phyloP scores from a whole-genome alignment of 1,140 invertebrate species.

The Drosophila bocqueti region DNA sequence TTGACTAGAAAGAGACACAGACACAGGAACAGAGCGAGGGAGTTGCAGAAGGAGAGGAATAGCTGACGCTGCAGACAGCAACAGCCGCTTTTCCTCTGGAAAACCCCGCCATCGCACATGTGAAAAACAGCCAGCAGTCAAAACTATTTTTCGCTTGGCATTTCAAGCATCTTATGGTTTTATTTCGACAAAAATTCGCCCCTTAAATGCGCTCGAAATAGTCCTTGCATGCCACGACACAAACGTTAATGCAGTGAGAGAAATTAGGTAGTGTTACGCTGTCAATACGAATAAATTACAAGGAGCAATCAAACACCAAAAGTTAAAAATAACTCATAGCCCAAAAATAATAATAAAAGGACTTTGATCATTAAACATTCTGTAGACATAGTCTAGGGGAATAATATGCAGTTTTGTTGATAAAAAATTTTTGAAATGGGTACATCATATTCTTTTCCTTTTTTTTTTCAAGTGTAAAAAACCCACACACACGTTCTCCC shows the following conservation, averaged over 20 bases:
- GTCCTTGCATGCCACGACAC: conserved; percentile 68
- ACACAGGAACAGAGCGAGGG: not conserved
- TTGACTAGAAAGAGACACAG: conserved; percentile 54
- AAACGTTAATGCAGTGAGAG: conserved; percentile 3
- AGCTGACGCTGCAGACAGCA: conserved; percentile 50
- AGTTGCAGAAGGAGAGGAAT: not conserved
- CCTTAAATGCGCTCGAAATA: conserved; percentile 72
- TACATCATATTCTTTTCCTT: not conserved
- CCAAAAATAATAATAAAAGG: not conserved
- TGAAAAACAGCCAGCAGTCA: conserved; percentile 61
- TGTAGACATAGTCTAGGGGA: not conserved
- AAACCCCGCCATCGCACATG: conserved; percentile 5
- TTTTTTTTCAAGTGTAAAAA: not conserved
- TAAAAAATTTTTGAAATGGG: not conserved
- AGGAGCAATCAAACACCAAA: not conserved
- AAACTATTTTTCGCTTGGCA: conserved; percentile 82
- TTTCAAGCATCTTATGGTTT: conserved; percentile 82
- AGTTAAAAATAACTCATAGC: not conserved
- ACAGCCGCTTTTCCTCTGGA: conserved; percentile 31
- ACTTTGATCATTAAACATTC: too few relatives aligned
- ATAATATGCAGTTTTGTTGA: not conserved
- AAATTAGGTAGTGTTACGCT: not conserved
- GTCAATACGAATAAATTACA: not conserved
- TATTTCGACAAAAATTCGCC: conserved; percentile 79
- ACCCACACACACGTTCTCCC: not conserved